A percentile compares a stretch with the other conserved stretches of the same genome.
Evolutionary conservation across 2,113 vertebrate genomes (phyloP).

Genomic region (Callocephalon fimbriatum): DNA sequence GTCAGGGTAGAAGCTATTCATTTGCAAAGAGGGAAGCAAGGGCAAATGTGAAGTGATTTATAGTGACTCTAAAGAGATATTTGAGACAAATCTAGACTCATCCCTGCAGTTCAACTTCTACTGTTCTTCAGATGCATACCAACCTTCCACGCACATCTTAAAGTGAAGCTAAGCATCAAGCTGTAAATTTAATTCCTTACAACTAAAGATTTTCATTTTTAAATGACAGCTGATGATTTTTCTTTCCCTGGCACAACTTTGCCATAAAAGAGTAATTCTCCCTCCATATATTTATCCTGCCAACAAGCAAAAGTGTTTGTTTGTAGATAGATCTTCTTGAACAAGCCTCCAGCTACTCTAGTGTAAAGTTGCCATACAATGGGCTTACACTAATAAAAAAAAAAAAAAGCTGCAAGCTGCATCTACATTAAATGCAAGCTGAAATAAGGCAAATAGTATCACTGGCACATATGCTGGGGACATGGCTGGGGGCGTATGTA

Average conservation of each 20-base stretch:
- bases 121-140: not conserved
- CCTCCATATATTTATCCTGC: not conserved
- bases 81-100: not conserved
- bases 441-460: not conserved
- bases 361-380: not conserved
- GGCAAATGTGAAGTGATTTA: not conserved
- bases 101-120: not conserved
- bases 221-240: not conserved
- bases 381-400: not conserved
- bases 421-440: not conserved
- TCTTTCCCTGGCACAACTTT: not conserved
- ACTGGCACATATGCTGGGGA: not conserved
- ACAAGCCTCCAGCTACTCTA: not conserved
- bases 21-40: not conserved
- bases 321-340: not conserved
- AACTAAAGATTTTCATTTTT: slow-evolving; percentile 1
- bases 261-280: not conserved
- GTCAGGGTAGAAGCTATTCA: not conserved
- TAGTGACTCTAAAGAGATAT: not conserved
- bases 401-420: not conserved
- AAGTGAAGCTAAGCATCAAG: slow-evolving; percentile 18
- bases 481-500: not conserved
- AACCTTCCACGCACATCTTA: not conserved
- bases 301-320: not conserved
- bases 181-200: not conserved